Evolutionary conservation across 2,888 invertebrate genomes (phyloP), one percentile per base, ranked within the genome.

Genomic region (Tetranychus truncatus): DNA sequence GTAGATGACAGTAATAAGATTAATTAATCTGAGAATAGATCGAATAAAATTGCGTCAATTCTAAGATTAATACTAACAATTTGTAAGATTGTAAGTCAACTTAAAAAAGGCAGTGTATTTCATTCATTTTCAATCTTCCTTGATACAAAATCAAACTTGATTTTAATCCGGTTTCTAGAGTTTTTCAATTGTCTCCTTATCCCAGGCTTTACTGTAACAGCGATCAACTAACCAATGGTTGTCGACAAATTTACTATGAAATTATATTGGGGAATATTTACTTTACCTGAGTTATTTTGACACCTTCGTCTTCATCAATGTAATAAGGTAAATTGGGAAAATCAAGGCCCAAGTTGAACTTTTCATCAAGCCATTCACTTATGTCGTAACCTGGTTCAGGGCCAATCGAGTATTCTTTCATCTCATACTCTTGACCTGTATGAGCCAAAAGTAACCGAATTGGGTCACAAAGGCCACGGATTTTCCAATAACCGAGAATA

Each of bases 251-350:
- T 34, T 34, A 55, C 9, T 55, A 15, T 55, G 6, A 55, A 55
- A 55, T 55, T 15, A 9, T 15, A 55, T 55, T 2, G 7, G 6
- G 34, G 3, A 34, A 6, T 24, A 0, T 55, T 55, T 55, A 15
- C 15, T 81, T 80, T 73, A 81, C 81, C 77, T 83, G 82, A 20
- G 81, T 81, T 6, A 82, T 78, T 75, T 81, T 82, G 1, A 81
- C 77, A 65, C 82, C 81, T 6, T 81, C 82, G 55, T 82, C 81
- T 6, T 81, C 82, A 79, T 82, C 82, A 65, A 83, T 81, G 76
- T 81, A 82, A 77, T 82, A 83, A 6, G 83, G 83, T 79, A 83
- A 82, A 80, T 83, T 84, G 15, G 83, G 82, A 75, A 83, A 83
- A 45, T 80, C 81, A 21, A 84, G 78, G 3, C 81, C 82, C 11